Percentiles rank a stretch among this genome's conserved stretches.
phyloP scores from a whole-genome alignment of 2,113 vertebrate genomes.

The Sebastes schlegelii region DNA sequence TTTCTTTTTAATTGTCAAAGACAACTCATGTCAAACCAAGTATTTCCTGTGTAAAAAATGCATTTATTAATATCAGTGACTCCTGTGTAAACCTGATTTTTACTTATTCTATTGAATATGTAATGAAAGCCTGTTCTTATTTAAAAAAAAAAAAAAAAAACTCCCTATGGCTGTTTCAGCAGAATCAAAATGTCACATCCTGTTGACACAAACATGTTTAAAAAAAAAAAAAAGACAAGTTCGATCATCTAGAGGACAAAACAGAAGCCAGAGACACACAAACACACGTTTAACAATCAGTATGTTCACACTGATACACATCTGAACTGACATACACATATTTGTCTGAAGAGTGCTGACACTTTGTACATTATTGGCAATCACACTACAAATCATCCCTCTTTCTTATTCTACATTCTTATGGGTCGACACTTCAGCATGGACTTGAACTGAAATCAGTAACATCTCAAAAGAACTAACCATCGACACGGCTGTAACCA shows the following conservation, averaged over 20 bases:
- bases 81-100: conserved; percentile 46
- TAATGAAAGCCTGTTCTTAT: conserved; percentile 14
- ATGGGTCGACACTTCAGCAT: conserved; percentile 22
- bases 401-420: conserved; percentile 22
- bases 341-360: conserved; percentile 16
- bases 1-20: not conserved
- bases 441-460: conserved; percentile 44
- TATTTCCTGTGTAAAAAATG: conserved; percentile 63
- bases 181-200: conserved; percentile 42
- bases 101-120: conserved; percentile 15
- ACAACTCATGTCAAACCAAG: conserved; percentile 9
- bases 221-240: not conserved
- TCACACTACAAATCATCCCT: conserved; percentile 8
- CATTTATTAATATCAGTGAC: conserved; percentile 57
- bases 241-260: not conserved
- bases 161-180: not conserved
- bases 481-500: not conserved
- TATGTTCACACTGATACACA: not conserved
- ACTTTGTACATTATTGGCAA: not conserved
- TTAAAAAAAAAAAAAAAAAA: conserved; percentile 2
- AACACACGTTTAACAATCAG: conserved; percentile 6
- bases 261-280: conserved; percentile 16
- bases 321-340: not conserved
- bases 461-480: conserved; percentile 20
- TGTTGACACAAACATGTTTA: conserved; percentile 7